A percentile compares a stretch with the other conserved stretches of the same genome.
phyloP scores from a whole-genome alignment of 1,140 invertebrate genomes.

The Drosophila pseudoobscura region DNA sequence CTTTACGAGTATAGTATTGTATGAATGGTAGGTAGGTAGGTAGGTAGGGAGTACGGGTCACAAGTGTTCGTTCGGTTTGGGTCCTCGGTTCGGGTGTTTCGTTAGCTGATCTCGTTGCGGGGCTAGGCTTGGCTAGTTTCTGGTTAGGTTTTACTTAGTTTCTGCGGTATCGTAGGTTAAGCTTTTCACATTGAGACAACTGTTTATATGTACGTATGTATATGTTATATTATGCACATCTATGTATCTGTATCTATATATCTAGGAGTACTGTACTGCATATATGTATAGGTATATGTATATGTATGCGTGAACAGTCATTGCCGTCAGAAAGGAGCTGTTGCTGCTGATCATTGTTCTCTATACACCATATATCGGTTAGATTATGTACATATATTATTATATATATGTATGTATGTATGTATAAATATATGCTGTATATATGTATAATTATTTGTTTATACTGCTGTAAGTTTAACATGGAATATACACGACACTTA shows the following conservation, averaged over 20 bases:
- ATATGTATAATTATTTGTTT: conserved; percentile 55
- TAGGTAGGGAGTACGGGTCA: conserved; percentile 19
- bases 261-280: conserved; percentile 14
- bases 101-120: conserved; percentile 20
- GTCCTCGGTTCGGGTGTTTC: conserved; percentile 30
- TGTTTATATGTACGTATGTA: conserved; percentile 30
- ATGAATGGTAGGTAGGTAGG: conserved; percentile 8
- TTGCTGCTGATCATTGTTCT: conserved; percentile 8
- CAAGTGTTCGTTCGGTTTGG: conserved; percentile 22
- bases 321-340: conserved; percentile 37
- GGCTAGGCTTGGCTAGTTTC: conserved; percentile 3
- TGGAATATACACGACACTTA: conserved; percentile 79
- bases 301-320: conserved; percentile 3
- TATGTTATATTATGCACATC: conserved; percentile 16
- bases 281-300: conserved; percentile 13
- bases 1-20: conserved; percentile 4
- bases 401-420: conserved; percentile 53
- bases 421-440: conserved; percentile 48
- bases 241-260: conserved; percentile 18
- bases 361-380: conserved; percentile 52
- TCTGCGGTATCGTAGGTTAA: conserved; percentile 28
- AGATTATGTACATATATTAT: conserved; percentile 15
- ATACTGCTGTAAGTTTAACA: conserved; percentile 55
- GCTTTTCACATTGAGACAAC: conserved; percentile 66
- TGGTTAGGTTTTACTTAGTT: too few species aligned